Evolutionary conservation across 2,113 vertebrate genomes (phyloP), one percentile per base, ranked within the genome.

Genomic region (Chitala chitala): DNA sequence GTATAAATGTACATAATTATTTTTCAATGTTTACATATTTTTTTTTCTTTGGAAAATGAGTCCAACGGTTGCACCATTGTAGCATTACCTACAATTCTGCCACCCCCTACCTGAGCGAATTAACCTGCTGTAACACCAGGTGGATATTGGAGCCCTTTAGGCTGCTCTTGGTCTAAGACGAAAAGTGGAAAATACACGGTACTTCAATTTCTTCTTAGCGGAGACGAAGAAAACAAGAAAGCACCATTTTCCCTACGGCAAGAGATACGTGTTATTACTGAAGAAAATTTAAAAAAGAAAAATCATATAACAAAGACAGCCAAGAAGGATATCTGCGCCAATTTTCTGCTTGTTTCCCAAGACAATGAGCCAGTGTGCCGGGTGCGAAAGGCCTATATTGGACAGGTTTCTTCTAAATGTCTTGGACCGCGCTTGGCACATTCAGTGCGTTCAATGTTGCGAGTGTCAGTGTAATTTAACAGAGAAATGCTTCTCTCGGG

Each of bases 401-500:
- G 96, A 99, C 89, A 92, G 95, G 84, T 99, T 99, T 87, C 82
- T 99, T 83, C 91, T 98, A 79, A 98, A 95, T 88, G 96, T 99
- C 86, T 85, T 98, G 93, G 97, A 98, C 92, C 92, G 95, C 86
- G 94, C 95, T 75, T 99, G 97, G 97, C 97, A 99, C 83, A 91
- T 95, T 78, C 94, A 98, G 81, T 99, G 97, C 77, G 97, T 99
- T 59, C 96, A 96, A 87, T 99, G 97, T 86, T 98, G 94, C 86
- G 96, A 99, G 81, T 99, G 97, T 88, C 98, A 98, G 87, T 98
- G 95, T 88, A 95, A 93, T 84, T 87, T 99, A 89, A 96, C 95
- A 48, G 96, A 99, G 86, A 98, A 96, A 89, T 99, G 97, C 83
- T 99, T 99, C 84, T 99, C 97, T 73, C 86, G 97, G 78, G 97